These are phyloP conservation scores for Callinectes sapidus DNA, from an alignment of 2,888 invertebrate genomes.

Conservation along the genomic window DNA sequence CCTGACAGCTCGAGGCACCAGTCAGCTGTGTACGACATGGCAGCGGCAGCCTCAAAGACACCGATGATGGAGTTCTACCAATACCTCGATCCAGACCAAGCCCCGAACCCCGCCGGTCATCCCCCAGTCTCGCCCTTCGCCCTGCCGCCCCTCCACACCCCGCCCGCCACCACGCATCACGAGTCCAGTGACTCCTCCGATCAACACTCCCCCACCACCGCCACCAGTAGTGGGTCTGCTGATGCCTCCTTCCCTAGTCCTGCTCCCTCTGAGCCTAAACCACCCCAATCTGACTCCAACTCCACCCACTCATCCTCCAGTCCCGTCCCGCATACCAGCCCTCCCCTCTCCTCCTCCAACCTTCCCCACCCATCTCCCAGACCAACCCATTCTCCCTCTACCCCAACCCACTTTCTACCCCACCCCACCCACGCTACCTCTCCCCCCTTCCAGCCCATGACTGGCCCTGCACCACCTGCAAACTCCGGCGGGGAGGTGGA, in stretches of 20 bases:
- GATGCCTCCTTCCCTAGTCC: neutral
- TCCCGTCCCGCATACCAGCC: neutral
- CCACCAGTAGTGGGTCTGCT: neutral
- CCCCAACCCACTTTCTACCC: neutral
- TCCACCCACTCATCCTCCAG: neutral
- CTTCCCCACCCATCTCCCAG: neutral
- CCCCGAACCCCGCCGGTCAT: neutral
- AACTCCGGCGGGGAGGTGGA: neutral
- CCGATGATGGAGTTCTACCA: neutral
- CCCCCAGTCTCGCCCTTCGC: neutral
- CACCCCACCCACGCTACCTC: neutral
- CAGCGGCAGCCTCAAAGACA: too few relatives aligned
- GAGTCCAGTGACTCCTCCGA: neutral
- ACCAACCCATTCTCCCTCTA: neutral
- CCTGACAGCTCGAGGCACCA: neutral
- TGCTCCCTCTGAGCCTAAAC: neutral
- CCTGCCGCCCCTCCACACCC: constrained; percentile 11
- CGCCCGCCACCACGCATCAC: neutral
- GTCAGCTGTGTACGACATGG: neutral
- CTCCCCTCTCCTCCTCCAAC: neutral
- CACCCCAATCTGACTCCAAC: neutral
- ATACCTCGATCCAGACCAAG: neutral
- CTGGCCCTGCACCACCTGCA: neutral
- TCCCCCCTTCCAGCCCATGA: neutral
- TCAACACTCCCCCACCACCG: neutral